Conservation (phyloP, 2,113 vertebrate species). For the Beaufortia kweichowensis region DNA sequence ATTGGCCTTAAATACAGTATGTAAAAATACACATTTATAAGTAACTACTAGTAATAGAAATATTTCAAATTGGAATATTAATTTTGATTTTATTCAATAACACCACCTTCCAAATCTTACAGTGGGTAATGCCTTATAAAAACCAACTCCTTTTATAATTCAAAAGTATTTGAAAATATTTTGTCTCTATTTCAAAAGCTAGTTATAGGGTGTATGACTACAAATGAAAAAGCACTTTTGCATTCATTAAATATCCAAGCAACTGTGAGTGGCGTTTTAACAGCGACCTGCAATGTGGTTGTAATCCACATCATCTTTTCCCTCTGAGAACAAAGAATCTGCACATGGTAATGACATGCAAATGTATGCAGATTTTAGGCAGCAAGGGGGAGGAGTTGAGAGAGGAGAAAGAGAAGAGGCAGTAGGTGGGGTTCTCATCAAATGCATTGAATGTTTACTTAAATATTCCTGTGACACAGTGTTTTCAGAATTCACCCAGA, state of each 20-base stretch:
- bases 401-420: conserved; percentile 5
- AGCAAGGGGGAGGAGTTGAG: conserved; percentile 69
- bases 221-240: conserved; percentile 53
- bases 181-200: not conserved
- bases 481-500: conserved; percentile 55
- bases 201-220: conserved; percentile 56
- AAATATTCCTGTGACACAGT: conserved; percentile 34
- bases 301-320: conserved; percentile 73
- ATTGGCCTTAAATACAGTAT: not conserved
- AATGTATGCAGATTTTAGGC: conserved; percentile 86
- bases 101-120: conserved; percentile 56
- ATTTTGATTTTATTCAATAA: conserved; percentile 55
- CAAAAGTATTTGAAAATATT: conserved; percentile 29
- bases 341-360: conserved; percentile 82
- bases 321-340: conserved; percentile 84
- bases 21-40: conserved; percentile 32
- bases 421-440: conserved; percentile 13
- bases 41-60: conserved; percentile 57
- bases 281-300: conserved; percentile 47
- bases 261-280: conserved; percentile 52
- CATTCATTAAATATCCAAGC: conserved; percentile 63
- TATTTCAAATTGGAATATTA: conserved; percentile 40
- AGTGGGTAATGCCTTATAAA: conserved; percentile 51
- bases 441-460: conserved; percentile 61
- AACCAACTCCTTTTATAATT: conserved; percentile 36